A percentile compares a stretch with the other conserved stretches of the same genome.
Conservation (phyloP, 1,140 invertebrate species). For the Pseudachorutes palmiensis region DNA sequence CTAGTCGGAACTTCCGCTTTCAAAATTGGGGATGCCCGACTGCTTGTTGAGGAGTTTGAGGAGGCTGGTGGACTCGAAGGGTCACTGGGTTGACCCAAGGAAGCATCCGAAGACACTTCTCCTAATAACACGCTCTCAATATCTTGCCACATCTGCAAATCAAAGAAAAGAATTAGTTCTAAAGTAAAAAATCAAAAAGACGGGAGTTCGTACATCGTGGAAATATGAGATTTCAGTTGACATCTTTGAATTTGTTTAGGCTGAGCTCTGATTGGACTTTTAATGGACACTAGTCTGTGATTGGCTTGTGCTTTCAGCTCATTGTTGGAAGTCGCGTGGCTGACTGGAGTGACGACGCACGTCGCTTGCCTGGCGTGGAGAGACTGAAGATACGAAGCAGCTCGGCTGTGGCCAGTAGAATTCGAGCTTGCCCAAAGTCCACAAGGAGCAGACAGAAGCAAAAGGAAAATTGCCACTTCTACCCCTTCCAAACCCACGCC, state of each 20-base stretch:
- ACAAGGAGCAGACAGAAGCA: too few relatives aligned
- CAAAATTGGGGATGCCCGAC: not conserved
- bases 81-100: slow-evolving; percentile 27
- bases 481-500: not conserved
- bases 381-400: not conserved
- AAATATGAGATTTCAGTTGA: slow-evolving; percentile 37
- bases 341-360: too few relatives aligned
- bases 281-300: not conserved
- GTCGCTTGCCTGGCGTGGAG: too few relatives aligned
- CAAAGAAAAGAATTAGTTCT: slow-evolving; percentile 23
- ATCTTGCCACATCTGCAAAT: slow-evolving; percentile 45
- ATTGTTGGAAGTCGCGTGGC: not conserved
- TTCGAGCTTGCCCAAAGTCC: not conserved
- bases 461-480: not conserved
- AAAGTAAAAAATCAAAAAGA: slow-evolving; percentile 14
- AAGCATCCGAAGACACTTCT: slow-evolving; percentile 39
- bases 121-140: slow-evolving; percentile 45
- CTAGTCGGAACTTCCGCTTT: not conserved
- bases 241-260: slow-evolving; percentile 3
- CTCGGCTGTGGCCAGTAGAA: not conserved
- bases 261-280: not conserved
- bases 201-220: slow-evolving; percentile 24
- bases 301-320: not conserved
- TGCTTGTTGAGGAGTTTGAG: slow-evolving; percentile 27
- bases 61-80: slow-evolving; percentile 32